A percentile compares a stretch with the other conserved stretches of the same genome.
Evolutionary conservation across 2,113 vertebrate genomes (phyloP).

Genomic region (Myodes glareolus): DNA sequence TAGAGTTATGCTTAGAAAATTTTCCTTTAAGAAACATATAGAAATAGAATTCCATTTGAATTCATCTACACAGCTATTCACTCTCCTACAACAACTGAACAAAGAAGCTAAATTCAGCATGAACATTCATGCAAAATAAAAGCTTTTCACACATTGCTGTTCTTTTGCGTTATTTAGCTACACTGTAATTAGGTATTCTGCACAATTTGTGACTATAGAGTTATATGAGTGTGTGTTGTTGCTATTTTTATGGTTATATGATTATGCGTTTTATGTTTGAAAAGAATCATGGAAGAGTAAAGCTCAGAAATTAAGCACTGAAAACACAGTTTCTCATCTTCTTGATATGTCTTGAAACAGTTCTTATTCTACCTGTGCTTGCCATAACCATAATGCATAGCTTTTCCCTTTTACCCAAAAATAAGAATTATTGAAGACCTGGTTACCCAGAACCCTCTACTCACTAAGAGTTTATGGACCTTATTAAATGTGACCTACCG

Average conservation of each 20-base stretch:
- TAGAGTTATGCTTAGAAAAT: neutral
- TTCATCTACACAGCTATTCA: neutral
- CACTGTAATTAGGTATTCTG: neutral
- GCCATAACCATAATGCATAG: neutral
- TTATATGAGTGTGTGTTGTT: neutral
- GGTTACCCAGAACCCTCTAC: neutral
- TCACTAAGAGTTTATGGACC: neutral
- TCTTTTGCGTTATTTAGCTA: neutral
- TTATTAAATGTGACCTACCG: neutral
- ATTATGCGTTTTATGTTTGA: neutral
- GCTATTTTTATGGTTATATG: neutral
- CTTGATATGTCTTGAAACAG: neutral
- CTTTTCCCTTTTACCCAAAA: neutral
- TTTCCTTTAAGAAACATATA: neutral
- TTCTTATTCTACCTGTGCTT: rapidly evolving
- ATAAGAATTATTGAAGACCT: neutral
- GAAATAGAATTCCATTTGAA: neutral
- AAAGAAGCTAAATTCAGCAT: neutral
- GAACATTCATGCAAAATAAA: neutral
- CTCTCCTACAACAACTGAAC: neutral
- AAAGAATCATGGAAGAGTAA: neutral
- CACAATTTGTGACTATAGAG: neutral
- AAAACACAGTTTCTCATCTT: neutral
- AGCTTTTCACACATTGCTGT: neutral
- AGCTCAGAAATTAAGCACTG: neutral